Conservation (phyloP, 92 coral and sea anemone genomes). For the Desmophyllum pertusum region DNA sequence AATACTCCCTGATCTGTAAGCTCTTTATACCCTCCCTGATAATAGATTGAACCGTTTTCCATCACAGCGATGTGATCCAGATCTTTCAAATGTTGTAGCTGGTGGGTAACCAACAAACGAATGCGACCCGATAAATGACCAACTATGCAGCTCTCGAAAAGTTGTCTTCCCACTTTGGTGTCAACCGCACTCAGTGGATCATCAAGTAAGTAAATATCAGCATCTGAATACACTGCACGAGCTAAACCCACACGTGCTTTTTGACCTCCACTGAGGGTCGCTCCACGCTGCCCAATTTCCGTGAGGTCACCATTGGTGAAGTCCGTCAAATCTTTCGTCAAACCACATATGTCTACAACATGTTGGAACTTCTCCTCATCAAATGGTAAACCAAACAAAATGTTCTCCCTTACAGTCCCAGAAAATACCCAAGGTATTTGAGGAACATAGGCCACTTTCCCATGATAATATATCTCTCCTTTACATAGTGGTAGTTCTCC, state of each 20-base stretch:
- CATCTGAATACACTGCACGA: constrained; percentile 25
- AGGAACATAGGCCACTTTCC: constrained; percentile 25
- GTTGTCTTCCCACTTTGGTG: constrained; percentile 21
- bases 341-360: constrained; percentile 1
- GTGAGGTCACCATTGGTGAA: constrained; percentile 6
- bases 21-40: background rate
- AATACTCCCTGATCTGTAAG: background rate
- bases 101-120: constrained; percentile 12
- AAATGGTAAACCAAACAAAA: constrained; percentile 25
- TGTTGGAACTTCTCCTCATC: constrained; percentile 4
- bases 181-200: constrained; percentile 34
- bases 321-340: constrained; percentile 13
- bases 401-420: constrained; percentile 28
- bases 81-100: constrained; percentile 3
- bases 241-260: constrained; percentile 33
- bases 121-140: constrained; percentile 13
- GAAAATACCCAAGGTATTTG: constrained; percentile 32
- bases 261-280: constrained; percentile 29
- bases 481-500: constrained; percentile 14
- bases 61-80: constrained; percentile 2
- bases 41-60: constrained; percentile 6
- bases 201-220: constrained; percentile 21
- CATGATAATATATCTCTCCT: constrained; percentile 4
- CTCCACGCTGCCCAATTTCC: constrained; percentile 30
- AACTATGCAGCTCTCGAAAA: constrained; percentile 5